Evolutionary conservation across 2,797 vertebrate species (phyloP), one percentile per base, ranked within the genome.

Genomic region (Manis javanica): DNA sequence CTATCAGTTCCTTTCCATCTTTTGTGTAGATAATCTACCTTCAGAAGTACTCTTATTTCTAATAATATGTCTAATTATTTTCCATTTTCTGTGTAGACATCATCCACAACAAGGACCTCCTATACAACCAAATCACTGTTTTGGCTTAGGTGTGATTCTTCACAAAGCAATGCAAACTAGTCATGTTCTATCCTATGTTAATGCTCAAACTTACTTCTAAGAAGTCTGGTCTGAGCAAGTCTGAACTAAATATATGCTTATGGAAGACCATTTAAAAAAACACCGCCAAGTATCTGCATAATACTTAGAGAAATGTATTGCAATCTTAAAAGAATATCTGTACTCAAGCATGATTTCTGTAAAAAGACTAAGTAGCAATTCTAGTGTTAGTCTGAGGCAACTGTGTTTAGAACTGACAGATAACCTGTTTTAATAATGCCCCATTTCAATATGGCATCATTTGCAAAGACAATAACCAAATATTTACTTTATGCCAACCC

Each of bases 251-350:
- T 42, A 84, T 87, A 83, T 66, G 51, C 66, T 91, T 84, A 88
- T 66, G 5, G 87, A 94, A 96, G 64, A 23, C 0, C 31, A 91
- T 74, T 93, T 87, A 39, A 16, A 77, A 83, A 88, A 71, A 46
- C 46, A 46, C 46, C 46, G 11, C 46, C 46, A 61, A 93, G 55
- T 96, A 91, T 66, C 83, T 86, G n/a, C 34, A 93, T 37, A 89
- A 84, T 93, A 88, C 96, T 93, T 96, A 95, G 42, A 93, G 91
- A 95, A 96, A 94, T 42, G 92, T 84, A 95, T 84, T 94, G n/a
- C n/a, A 42, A 91, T 89, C 75, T 96, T 95, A 91, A 68, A 88
- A 90, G 79, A 92, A 34, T 94, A 74, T 85, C 81, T 93, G 66
- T 84, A 94, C 46, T 93, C 84, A 95, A 74, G 90, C 95, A 82